Evolutionary conservation across 2,113 vertebrate species (phyloP).

Genomic region (Heliornis fulica): DNA sequence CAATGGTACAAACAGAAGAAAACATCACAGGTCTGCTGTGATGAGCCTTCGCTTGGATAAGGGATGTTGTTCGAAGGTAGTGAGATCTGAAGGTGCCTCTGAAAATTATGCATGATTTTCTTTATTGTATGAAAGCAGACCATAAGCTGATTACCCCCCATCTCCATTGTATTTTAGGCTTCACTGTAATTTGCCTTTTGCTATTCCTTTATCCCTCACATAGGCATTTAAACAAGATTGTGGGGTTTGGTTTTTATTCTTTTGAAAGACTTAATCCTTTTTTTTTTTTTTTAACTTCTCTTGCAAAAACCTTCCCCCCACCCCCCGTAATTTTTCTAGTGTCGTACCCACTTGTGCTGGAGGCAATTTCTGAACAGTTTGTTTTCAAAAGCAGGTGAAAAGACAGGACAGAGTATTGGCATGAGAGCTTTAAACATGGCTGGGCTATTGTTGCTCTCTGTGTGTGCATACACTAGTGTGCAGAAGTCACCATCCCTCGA

Average conservation of each 20-base stretch:
- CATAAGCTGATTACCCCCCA: slow-evolving; percentile 30
- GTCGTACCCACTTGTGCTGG: neutral
- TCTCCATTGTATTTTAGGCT: neutral
- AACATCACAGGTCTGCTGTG: neutral
- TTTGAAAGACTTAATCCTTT: neutral
- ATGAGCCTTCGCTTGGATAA: neutral
- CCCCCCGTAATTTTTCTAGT: accelerated
- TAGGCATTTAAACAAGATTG: neutral
- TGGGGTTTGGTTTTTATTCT: neutral
- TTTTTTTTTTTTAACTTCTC: neutral
- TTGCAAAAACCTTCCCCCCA: neutral
- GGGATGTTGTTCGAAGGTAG: neutral
- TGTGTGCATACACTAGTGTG: accelerated
- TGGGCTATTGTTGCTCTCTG: neutral
- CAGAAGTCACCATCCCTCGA: too few relatives aligned
- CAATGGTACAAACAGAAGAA: neutral
- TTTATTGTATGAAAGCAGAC: slow-evolving; percentile 1
- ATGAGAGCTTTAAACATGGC: neutral
- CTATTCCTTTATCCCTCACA: neutral
- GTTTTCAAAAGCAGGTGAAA: neutral
- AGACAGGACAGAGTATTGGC: neutral
- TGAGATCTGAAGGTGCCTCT: neutral
- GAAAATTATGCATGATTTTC: neutral
- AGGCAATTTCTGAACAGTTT: neutral
- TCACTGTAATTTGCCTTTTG: neutral